phyloP scores from a whole-genome alignment of 2,888 invertebrate species.

The Petrophora chlorosata region DNA sequence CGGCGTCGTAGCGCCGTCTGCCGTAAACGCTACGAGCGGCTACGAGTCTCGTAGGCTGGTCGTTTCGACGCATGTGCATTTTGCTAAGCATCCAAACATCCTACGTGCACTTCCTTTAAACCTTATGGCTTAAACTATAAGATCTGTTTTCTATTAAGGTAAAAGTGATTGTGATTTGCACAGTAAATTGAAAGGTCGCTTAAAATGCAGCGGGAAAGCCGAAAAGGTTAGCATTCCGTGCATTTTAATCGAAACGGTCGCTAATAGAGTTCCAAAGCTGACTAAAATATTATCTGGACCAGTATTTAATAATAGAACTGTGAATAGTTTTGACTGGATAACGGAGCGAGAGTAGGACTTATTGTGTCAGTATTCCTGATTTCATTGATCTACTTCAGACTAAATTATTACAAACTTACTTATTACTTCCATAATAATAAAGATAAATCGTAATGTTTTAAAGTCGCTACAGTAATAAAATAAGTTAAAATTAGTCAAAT shows the following conservation, averaged over 20 bases:
- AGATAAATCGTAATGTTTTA: too few species aligned
- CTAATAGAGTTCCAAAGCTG: slow-evolving; percentile 21
- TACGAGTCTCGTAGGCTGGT: slow-evolving; percentile 55
- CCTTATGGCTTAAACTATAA: slow-evolving; percentile 40
- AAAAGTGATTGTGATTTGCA: slow-evolving; percentile 17
- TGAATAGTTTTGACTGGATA: background rate
- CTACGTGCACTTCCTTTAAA: slow-evolving; percentile 34
- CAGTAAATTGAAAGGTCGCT: slow-evolving; percentile 56
- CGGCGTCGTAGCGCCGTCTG: slow-evolving; percentile 77
- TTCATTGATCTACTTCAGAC: background rate
- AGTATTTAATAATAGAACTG: slow-evolving; percentile 5
- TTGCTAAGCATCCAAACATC: slow-evolving; percentile 39
- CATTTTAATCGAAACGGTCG: slow-evolving; percentile 53
- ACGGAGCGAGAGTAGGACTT: background rate
- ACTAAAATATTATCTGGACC: slow-evolving; percentile 13
- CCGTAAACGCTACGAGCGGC: slow-evolving; percentile 49
- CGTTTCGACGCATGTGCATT: slow-evolving; percentile 76
- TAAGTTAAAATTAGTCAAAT: too few species aligned
- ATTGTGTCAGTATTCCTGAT: background rate
- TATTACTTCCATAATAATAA: too few species aligned
- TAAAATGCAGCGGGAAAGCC: slow-evolving; percentile 59
- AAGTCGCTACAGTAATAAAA: too few species aligned
- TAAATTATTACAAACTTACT: too few species aligned
- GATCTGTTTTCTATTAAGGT: slow-evolving; percentile 32
- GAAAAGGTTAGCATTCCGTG: slow-evolving; percentile 63